phyloP scores from a whole-genome alignment of 2,113 vertebrate genomes.

The Neolamprologus tretocephalus region DNA sequence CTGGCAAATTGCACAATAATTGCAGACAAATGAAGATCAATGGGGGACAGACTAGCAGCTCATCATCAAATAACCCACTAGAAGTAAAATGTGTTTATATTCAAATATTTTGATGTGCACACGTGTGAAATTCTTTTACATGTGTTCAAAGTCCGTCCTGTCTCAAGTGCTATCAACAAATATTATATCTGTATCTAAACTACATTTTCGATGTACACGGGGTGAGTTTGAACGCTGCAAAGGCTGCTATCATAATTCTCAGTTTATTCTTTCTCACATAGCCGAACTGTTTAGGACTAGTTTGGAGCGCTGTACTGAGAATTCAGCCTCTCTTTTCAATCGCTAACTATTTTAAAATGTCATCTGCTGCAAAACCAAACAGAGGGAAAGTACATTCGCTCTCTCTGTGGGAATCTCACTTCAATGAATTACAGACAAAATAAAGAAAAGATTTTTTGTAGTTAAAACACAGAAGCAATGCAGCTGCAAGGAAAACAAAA shows the following conservation, averaged over 20 bases:
- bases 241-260: background rate
- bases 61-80: background rate
- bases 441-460: background rate
- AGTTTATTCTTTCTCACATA: background rate
- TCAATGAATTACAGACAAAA: background rate
- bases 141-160: background rate
- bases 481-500: rapidly evolving
- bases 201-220: rapidly evolving
- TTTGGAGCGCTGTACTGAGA: background rate
- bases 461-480: background rate
- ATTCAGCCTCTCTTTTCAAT: rapidly evolving
- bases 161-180: background rate
- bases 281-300: background rate
- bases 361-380: background rate
- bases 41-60: background rate
- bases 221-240: rapidly evolving
- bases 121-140: background rate
- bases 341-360: background rate
- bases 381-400: rapidly evolving
- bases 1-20: background rate
- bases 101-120: background rate
- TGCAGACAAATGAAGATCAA: background rate
- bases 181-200: background rate
- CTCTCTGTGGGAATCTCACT: background rate
- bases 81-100: background rate